Conservation (phyloP, 2,797 vertebrate species). For the Eulemur albifrons region DNA sequence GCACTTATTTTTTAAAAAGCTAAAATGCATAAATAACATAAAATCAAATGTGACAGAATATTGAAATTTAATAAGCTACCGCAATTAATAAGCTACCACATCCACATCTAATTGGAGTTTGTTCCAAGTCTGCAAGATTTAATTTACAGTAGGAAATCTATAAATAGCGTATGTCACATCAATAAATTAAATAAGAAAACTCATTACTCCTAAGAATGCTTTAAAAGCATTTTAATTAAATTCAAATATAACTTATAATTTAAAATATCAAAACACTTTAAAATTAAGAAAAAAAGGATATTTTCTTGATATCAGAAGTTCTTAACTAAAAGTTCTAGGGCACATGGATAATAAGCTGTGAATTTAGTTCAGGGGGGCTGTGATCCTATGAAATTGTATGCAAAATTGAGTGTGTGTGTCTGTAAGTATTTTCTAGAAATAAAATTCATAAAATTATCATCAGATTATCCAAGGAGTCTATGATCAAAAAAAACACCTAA, state of each 20-base stretch:
- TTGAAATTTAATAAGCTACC: not conserved
- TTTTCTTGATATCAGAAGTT: not conserved
- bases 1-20: not conserved
- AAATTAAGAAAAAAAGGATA: not conserved
- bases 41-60: not conserved
- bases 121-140: not conserved
- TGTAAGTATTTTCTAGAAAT: slow-evolving; percentile 25
- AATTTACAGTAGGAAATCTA: not conserved
- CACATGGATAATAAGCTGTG: not conserved
- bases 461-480: not conserved
- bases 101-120: not conserved
- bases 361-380: not conserved
- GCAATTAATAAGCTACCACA: not conserved
- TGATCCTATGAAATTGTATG: not conserved
- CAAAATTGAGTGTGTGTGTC: not conserved
- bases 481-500: not conserved
- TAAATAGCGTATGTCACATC: not conserved
- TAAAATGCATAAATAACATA: slow-evolving; percentile 6
- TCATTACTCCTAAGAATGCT: not conserved
- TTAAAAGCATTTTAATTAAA: slow-evolving; percentile 17
- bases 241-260: not conserved
- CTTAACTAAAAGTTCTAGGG: not conserved
- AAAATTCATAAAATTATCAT: not conserved
- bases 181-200: slow-evolving; percentile 8
- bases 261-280: slow-evolving; percentile 13